These are phyloP conservation scores for Centropus bengalensis DNA, from an alignment of 2,113 vertebrate species.

Conservation along the genomic window DNA sequence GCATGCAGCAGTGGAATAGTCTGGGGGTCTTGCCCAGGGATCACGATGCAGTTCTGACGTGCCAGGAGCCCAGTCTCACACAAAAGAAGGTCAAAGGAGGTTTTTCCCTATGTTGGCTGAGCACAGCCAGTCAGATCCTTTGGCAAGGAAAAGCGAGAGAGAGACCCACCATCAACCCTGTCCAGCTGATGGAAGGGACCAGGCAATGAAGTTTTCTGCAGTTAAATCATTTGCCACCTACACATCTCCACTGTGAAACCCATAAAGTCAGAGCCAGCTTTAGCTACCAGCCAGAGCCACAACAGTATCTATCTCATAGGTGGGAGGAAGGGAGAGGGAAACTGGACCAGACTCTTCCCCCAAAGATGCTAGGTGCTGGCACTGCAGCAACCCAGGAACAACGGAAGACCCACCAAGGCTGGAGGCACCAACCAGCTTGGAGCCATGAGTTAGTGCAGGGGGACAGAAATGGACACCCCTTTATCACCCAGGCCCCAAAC, in stretches of 20 bases:
- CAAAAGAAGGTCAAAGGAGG: background rate
- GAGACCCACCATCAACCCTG: background rate
- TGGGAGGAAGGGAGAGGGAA: background rate
- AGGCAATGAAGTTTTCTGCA: background rate
- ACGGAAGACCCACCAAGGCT: background rate
- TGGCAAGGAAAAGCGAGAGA: background rate
- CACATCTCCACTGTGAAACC: accelerated
- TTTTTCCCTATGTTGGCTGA: background rate
- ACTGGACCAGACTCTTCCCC: background rate
- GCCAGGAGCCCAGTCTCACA: background rate
- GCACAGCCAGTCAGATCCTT: background rate
- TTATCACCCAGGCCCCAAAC: background rate
- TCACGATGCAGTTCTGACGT: background rate
- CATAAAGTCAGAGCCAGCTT: background rate
- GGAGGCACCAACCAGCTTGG: background rate
- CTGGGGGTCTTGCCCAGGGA: background rate
- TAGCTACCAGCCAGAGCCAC: background rate
- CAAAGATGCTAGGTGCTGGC: background rate
- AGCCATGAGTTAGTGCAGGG: background rate
- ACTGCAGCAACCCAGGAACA: background rate
- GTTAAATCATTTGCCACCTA: background rate
- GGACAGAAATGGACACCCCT: background rate
- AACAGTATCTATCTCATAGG: background rate
- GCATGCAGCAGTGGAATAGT: background rate
- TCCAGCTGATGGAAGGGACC: background rate